A percentile compares a stretch with the other conserved stretches of the same genome.
Evolutionary conservation across 1,140 invertebrate genomes (phyloP).

Genomic region (Drosophila lowei): DNA sequence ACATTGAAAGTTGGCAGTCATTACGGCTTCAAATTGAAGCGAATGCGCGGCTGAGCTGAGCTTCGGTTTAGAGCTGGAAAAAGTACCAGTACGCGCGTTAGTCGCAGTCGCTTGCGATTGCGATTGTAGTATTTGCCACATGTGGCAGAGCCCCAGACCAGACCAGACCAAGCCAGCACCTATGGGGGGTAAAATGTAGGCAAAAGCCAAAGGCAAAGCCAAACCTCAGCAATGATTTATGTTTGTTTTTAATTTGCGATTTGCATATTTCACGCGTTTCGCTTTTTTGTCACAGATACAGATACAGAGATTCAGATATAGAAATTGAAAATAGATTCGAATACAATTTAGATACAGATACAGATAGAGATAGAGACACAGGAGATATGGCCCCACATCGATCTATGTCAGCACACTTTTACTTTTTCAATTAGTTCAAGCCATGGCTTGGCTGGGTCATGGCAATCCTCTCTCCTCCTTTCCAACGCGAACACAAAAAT

Average conservation of each 20-base stretch:
- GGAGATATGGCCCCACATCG: constrained; percentile 33
- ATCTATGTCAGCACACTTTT: constrained; percentile 76
- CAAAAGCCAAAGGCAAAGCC: constrained; percentile 11
- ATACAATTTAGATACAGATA: constrained; percentile 40
- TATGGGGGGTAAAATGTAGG: too few species aligned
- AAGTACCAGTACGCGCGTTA: constrained; percentile 49
- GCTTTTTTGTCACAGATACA: constrained; percentile 65
- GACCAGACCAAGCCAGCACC: too few species aligned
- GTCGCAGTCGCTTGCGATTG: constrained; percentile 48
- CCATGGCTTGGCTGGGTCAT: constrained; percentile 32
- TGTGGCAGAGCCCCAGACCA: constrained; percentile 46
- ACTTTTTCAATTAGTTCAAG: constrained; percentile 69
- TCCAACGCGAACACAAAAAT: not conserved
- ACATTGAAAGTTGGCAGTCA: constrained; percentile 79
- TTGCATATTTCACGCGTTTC: constrained; percentile 79
- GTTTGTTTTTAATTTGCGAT: constrained; percentile 75
- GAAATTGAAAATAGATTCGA: constrained; percentile 32
- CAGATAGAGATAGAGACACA: constrained; percentile 11
- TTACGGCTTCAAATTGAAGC: constrained; percentile 73
- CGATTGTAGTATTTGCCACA: constrained; percentile 60
- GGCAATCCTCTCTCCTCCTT: constrained; percentile 29
- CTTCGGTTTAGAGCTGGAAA: constrained; percentile 2
- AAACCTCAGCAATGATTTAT: constrained; percentile 61
- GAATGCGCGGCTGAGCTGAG: constrained; percentile 31
- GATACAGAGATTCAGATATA: constrained; percentile 20